Evolutionary conservation across 1,140 invertebrate species (phyloP).

Genomic region (Drosophila littoralis): DNA sequence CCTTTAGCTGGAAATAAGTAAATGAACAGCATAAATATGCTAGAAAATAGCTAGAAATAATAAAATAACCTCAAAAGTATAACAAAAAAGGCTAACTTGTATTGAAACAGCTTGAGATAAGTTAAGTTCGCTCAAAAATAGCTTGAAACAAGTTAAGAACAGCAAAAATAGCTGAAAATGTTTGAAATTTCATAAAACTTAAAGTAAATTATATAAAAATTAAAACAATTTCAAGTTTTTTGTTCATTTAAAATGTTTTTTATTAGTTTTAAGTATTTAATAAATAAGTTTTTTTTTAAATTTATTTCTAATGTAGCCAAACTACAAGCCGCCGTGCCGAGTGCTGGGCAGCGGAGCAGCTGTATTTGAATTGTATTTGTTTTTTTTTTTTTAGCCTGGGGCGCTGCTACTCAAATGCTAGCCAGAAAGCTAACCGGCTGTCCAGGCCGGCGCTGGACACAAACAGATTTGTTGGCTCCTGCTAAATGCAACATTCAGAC

Average conservation of each 20-base stretch:
- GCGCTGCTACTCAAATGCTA: slow-evolving; percentile 1
- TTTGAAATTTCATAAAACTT: no score
- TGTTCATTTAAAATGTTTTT: slow-evolving; percentile 39
- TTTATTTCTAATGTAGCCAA: slow-evolving; percentile 38
- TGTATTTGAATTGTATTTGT: background rate
- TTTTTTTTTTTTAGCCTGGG: background rate
- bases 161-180: no score
- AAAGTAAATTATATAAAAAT: no score
- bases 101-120: no score
- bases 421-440: slow-evolving; percentile 46
- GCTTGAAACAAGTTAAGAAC: no score
- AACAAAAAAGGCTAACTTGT: no score
- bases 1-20: no score
- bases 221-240: background rate
- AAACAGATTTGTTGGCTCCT: slow-evolving; percentile 16
- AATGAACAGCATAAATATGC: background rate
- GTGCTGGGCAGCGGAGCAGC: slow-evolving; percentile 19
- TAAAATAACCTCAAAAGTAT: no score
- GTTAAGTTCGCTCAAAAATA: no score
- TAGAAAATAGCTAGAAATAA: background rate
- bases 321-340: slow-evolving; percentile 40
- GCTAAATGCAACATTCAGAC: slow-evolving; percentile 63
- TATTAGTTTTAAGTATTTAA: background rate
- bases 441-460: slow-evolving; percentile 61
- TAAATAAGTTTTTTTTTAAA: slow-evolving; percentile 10